Conservation (phyloP, 2,888 invertebrate species). For the Ditula angustiorana region DNA sequence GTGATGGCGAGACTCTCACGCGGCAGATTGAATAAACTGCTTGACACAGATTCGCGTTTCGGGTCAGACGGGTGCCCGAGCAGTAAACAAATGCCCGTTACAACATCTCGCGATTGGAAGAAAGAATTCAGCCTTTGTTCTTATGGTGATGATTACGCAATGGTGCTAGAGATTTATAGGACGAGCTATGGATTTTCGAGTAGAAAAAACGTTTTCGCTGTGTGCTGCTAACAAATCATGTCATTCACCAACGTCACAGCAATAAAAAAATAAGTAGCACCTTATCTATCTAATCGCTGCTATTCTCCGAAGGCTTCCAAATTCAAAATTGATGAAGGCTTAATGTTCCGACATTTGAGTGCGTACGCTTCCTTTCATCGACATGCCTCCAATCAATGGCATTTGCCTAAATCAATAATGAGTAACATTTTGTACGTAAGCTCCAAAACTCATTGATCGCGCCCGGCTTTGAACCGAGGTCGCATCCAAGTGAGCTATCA, state of each 20-base stretch:
- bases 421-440: slow-evolving; percentile 25
- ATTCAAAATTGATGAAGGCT: slow-evolving; percentile 4
- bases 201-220: background rate
- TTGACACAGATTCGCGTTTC: slow-evolving; percentile 85
- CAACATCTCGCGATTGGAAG: slow-evolving; percentile 68
- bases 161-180: slow-evolving; percentile 30
- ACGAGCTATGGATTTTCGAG: slow-evolving; percentile 15
- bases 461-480: slow-evolving; percentile 35
- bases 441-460: slow-evolving; percentile 38
- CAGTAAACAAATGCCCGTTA: slow-evolving; percentile 75
- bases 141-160: slow-evolving; percentile 29
- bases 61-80: slow-evolving; percentile 78
- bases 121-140: slow-evolving; percentile 47
- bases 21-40: slow-evolving; percentile 85
- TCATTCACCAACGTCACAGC: background rate
- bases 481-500: slow-evolving; percentile 29
- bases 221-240: background rate
- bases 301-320: background rate
- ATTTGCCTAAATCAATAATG: slow-evolving; percentile 21
- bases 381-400: slow-evolving; percentile 9
- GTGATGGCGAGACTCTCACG: slow-evolving; percentile 60
- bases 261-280: background rate
- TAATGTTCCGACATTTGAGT: slow-evolving; percentile 3
- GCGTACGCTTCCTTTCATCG: background rate
- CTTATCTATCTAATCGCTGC: background rate